Percentiles rank a stretch among this genome's conserved stretches.
Conservation (phyloP, 2,113 vertebrate genomes). For the Centrocercus urophasianus region DNA sequence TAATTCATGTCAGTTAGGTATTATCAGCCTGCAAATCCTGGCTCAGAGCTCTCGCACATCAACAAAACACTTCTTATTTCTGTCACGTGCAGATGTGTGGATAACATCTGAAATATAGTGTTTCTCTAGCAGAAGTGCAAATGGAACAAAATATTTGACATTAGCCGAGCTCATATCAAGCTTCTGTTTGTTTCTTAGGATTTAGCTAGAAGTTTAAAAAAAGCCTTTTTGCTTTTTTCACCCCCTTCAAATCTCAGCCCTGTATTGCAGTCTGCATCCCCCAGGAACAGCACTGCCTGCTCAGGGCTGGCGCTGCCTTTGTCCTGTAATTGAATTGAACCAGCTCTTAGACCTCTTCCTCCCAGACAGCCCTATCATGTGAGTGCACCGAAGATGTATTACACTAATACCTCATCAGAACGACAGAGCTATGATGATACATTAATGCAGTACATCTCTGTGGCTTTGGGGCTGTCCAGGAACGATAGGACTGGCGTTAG, state of each 20-base stretch:
- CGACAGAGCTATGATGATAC: slow-evolving; percentile 59
- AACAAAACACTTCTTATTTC: neutral
- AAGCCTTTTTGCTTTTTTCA: neutral
- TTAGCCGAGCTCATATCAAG: neutral
- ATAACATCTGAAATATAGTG: neutral
- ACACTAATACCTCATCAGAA: slow-evolving; percentile 57
- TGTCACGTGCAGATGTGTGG: neutral
- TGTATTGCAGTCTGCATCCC: neutral
- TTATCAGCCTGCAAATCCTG: neutral
- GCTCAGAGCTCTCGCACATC: neutral
- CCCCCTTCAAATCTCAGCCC: neutral
- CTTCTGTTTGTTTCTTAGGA: neutral
- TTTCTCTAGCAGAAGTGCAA: neutral
- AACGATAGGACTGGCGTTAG: neutral
- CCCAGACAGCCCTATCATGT: slow-evolving; percentile 47
- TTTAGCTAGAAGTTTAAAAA: neutral
- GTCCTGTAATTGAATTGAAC: slow-evolving; percentile 58
- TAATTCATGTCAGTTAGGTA: neutral
- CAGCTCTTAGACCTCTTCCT: neutral
- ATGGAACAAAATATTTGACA: neutral
- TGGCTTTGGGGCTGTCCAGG: slow-evolving; percentile 21
- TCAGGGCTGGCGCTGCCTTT: neutral
- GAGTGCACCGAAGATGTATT: slow-evolving; percentile 62
- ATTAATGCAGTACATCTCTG: slow-evolving; percentile 55
- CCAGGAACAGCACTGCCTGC: neutral